Evolutionary conservation across 2,113 vertebrate genomes (phyloP), one percentile per base, ranked within the genome.

Genomic region (Platanista minor): DNA sequence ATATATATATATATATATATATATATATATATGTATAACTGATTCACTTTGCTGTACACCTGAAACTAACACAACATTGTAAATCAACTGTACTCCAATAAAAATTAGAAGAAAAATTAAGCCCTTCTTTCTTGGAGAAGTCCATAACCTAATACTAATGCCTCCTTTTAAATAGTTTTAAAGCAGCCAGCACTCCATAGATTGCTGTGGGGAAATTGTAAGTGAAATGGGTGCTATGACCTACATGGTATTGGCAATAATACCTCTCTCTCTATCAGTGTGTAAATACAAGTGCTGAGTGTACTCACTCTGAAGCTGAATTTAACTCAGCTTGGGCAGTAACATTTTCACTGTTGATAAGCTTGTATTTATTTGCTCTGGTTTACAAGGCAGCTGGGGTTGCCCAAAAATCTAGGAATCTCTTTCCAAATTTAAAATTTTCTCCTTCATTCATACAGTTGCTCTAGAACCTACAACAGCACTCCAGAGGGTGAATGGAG

Each of bases 101-200:
- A 57, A 57, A 21, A 21, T 57, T 57, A 57, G 20, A 57, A 57
- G 20, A 57, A 57, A 57, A 21, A 18, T 57, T 21, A 7, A 89
- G 49, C 25, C 21, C 18, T 66, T 46, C 84, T 64, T 81, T 97
- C 90, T 83, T 89, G 93, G 93, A 88, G 77, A 96, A 95, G 95
- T 97, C 94, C 92, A 69, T 97, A 64, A 3, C 1, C 80, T 84
- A 91, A 69, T 62, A 94, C 21, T 84, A 75, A 0, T 87, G 54
- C 54, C 59, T 0, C 0, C 43, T 97, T 97, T 87, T 86, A 86
- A 97, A 66, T 59, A 64, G 52, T 97, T 95, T 97, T 66, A 97
- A 98, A 98, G 87, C 0, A 95, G 91, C 92, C 17, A 94, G 77
- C 77, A 29, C 36, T 94, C 33, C 66, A 85, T 59, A 91, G 85